Base-by-base conservation (phyloP, 2,888 invertebrate genomes). In the Trachelus iudaicus region DNA sequence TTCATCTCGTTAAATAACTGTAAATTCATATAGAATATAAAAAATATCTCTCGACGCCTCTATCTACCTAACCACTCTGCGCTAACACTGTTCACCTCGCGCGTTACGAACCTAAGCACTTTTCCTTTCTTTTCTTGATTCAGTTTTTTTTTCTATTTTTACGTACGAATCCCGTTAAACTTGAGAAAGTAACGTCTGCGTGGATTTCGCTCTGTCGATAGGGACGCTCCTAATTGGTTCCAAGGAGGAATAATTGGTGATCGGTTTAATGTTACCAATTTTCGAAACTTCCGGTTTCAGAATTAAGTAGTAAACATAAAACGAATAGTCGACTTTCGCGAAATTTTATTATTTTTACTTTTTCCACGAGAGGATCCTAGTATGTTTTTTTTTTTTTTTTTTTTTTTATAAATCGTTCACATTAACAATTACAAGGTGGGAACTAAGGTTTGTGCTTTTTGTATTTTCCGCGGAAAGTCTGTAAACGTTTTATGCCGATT, bases 21-120 rank as follows among this genome's bases (percentile, higher is more conserved):
- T 81, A 79, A 82, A 88, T 87, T 86, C 85, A 86, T 88, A 84
- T 87, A 87, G 85, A 88, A 89, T 88, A 90, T 89, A 90, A 90
- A 90, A 90, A 90, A 90, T 90, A 90, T 88, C 85, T 89, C 86
- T 89, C 84, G 87, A 88, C 87, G 87, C 85, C 82, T 87, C 85
- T 84, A 86, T 83, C 85, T 87, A 88, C 79, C 75, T 78, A 77
- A 78, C 85, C 86, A 88, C 84, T 85, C 83, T 85, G 84, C 83
- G 84, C 83, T 81, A 82, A 83, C 81, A 85, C 81, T 87, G 85
- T 85, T 82, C 83, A 86, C 84, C 83, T 86, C 56, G 56, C 56
- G 56, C 85, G 83, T 86, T 81, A 84, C 83, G 83, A 81, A 83
- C 75, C 79, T 80, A 79, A 76, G 34, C 37, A 35, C 30, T 71